Percentiles rank a stretch among this genome's conserved stretches.
Evolutionary conservation across 2,797 vertebrate genomes (phyloP).

Genomic region (Peromyscus aztecus): DNA sequence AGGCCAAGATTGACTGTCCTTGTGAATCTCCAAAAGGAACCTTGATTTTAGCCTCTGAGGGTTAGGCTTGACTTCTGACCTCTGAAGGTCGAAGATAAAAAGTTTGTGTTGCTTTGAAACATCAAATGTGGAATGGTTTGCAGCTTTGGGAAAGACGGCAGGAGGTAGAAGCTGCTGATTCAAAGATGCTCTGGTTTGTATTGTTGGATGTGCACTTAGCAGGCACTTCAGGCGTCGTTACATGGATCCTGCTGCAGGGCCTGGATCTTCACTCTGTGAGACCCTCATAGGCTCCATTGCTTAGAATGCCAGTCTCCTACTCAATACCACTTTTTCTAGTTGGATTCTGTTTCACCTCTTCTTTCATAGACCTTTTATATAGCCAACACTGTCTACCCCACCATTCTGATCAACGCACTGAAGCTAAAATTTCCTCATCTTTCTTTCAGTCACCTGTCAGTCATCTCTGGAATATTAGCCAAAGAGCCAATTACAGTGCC

Average conservation of each 20-base stretch:
- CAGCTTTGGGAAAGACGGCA: neutral
- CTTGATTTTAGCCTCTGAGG: too few relatives aligned
- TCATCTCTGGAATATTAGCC: neutral
- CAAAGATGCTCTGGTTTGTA: rapidly evolving
- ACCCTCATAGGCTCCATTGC: neutral
- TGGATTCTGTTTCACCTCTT: neutral
- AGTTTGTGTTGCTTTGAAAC: neutral
- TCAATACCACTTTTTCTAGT: neutral
- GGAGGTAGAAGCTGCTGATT: neutral
- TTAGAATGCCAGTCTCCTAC: neutral
- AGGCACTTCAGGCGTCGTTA: neutral
- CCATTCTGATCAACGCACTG: neutral
- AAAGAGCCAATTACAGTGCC: neutral
- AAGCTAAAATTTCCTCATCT: neutral
- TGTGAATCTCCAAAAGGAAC: neutral
- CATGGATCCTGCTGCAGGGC: rapidly evolving
- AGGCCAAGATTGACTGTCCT: neutral
- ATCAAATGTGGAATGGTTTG: neutral
- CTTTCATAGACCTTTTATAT: neutral
- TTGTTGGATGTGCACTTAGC: rapidly evolving
- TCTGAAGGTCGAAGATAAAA: neutral
- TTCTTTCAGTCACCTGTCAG: neutral
- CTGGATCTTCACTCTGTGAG: neutral
- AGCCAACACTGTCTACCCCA: neutral
- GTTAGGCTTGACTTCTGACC: neutral